A percentile compares a stretch with the other conserved stretches of the same genome.
Conservation (phyloP, 2,113 vertebrate genomes). For the Polypterus bichir region DNA sequence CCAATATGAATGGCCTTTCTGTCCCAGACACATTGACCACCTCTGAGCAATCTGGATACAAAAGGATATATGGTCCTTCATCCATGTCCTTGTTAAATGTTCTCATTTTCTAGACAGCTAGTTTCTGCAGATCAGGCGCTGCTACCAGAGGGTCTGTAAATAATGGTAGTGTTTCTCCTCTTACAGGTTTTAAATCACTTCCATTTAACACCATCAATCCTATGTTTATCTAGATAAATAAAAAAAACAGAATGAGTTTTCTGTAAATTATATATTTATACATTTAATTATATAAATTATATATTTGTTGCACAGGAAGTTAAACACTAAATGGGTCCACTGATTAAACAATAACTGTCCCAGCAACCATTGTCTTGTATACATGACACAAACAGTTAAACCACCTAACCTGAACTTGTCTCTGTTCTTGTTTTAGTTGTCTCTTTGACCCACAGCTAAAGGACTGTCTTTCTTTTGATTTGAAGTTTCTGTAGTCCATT, state of each 20-base stretch:
- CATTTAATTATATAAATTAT: too few relatives aligned
- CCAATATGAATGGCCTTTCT: conserved; percentile 2
- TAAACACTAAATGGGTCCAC: too few relatives aligned
- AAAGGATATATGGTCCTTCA: conserved; percentile 20
- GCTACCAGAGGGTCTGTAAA: too few relatives aligned
- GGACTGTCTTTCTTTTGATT: conserved; percentile 10
- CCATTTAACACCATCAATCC: too few relatives aligned
- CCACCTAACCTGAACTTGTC: conserved; percentile 14
- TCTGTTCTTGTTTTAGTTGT: conserved; percentile 3
- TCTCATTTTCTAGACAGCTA: conserved; percentile 20
- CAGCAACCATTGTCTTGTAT: conserved; percentile 2
- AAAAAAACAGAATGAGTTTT: too few relatives aligned
- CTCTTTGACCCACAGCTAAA: conserved; percentile 11
- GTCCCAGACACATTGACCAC: conserved; percentile 21
- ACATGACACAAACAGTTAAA: conserved; percentile 2
- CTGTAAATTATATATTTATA: too few relatives aligned
- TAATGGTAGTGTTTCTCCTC: too few relatives aligned
- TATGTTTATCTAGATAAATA: too few relatives aligned
- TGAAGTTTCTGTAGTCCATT: conserved; percentile 17
- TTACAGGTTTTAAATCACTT: too few relatives aligned
- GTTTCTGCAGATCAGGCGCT: conserved; percentile 11
- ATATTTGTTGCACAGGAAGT: too few relatives aligned
- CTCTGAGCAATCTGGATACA: conserved; percentile 19
- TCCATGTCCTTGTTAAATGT: conserved; percentile 19
- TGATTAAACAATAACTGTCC: not conserved